A percentile compares a stretch with the other conserved stretches of the same genome.
Conservation (phyloP, 2,797 vertebrate genomes). For the Pitangus sulphuratus region DNA sequence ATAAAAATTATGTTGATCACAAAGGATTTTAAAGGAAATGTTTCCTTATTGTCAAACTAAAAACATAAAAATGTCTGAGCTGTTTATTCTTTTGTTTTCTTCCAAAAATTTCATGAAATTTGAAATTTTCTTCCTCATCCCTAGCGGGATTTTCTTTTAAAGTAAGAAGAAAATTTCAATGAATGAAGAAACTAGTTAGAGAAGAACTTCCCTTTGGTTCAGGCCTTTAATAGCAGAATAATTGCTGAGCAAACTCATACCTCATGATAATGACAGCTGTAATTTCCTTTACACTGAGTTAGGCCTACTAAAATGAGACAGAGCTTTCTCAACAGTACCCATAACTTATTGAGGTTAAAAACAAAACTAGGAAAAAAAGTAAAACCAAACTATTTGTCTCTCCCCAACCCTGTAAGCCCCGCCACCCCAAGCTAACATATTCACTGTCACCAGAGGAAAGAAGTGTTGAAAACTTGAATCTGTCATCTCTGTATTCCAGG, state of each 20-base stretch:
- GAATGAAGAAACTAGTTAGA: neutral
- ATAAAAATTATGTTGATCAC: neutral
- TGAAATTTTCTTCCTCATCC: neutral
- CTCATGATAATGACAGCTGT: neutral
- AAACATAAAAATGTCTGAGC: neutral
- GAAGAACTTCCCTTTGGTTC: neutral
- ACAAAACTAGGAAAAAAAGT: neutral
- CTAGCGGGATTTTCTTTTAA: neutral
- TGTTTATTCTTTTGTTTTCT: neutral
- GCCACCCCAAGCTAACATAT: neutral
- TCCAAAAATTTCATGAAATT: neutral
- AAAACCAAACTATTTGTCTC: neutral
- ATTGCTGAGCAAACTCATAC: neutral
- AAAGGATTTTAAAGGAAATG: neutral
- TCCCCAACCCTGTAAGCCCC: neutral
- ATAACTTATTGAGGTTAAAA: neutral
- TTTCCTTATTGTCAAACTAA: neutral
- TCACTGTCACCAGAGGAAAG: neutral
- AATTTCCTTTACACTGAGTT: neutral
- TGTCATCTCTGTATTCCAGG: neutral
- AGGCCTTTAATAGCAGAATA: neutral
- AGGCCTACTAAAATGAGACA: neutral
- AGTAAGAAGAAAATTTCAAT: neutral
- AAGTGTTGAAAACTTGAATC: neutral
- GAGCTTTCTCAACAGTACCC: neutral